These are phyloP conservation scores for Enteromius fasciolatus DNA, from an alignment of 2,797 vertebrate genomes.

Conservation along the genomic window DNA sequence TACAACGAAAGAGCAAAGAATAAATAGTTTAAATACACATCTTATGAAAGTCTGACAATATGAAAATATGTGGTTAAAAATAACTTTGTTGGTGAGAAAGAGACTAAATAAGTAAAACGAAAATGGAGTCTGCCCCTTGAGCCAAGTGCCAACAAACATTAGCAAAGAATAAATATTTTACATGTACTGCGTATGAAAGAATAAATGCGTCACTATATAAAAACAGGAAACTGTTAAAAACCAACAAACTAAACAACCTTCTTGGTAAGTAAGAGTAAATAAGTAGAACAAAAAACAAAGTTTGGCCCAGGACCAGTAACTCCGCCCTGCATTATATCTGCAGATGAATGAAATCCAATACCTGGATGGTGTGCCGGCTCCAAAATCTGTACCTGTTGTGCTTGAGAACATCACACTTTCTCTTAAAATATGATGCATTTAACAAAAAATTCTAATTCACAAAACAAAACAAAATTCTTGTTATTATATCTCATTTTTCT, in stretches of 20 bases:
- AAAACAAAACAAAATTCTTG: no score
- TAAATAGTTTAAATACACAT: neutral
- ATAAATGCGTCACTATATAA: neutral
- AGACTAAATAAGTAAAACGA: constrained; percentile 64
- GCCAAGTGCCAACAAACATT: neutral
- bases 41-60: neutral
- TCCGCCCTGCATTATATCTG: neutral
- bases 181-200: constrained; percentile 16
- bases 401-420: neutral
- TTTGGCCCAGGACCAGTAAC: neutral
- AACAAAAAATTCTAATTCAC: neutral
- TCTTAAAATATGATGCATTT: neutral
- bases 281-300: neutral
- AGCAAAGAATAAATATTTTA: constrained; percentile 57
- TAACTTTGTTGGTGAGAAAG: constrained; percentile 30
- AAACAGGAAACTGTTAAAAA: neutral
- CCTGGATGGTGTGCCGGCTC: no score
- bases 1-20: neutral
- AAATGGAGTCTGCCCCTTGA: constrained; percentile 50
- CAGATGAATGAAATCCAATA: neutral
- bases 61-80: neutral
- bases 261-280: neutral
- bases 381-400: neutral
- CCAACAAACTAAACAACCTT: neutral
- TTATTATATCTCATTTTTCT: neutral